Base-by-base conservation (phyloP, 2,113 vertebrate species). In the Gymnocephalus cernua region DNA sequence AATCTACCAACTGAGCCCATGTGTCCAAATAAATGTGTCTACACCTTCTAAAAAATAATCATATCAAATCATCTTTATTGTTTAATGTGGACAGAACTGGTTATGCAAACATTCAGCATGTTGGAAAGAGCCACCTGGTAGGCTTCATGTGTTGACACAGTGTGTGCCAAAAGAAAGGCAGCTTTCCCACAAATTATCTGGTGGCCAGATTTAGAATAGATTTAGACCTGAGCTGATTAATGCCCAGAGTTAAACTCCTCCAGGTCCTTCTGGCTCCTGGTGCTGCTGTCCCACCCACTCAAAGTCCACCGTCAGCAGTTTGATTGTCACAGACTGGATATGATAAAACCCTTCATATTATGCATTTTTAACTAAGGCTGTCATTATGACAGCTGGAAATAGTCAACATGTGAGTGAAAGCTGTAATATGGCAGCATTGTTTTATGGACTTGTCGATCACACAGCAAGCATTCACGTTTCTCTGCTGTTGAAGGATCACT, bases 191-290 rank as follows among this genome's bases (percentile, higher is more conserved):
- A 64, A 88, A 82, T 93, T 77, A 93, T 80, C 86, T 71, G 50
- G 68, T 48, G 61, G 85, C 83, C 89, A 91, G 75, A 94, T 93
- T 93, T 93, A 93, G 92, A 89, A 83, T 89, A 90, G 76, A 94
- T 93, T 93, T 93, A 93, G 90, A 88, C 74, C 82, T 93, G 93
- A 93, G 93, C 93, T 91, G 63, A 79, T 87, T 95, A 93, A 92
- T 88, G 77, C 93, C 2, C 51, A 48, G 91, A 90, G 81, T 91
- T 93, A 76, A 94, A 91, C 84, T 92, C 77, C 85, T 88, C 73
- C 73, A 70, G 74, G 78, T 86, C 81, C 76, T 82, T 86, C 67
- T 88, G 53, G 84, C 65, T 81, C 35, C 19, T 14, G n/a, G 64
- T 78, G 68, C 67, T 83, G 56, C 50, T 15, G 53, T 74, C 66